A percentile compares a stretch with the other conserved stretches of the same genome.
Conservation (phyloP, 2,797 vertebrate genomes). For the Tenualosa thibaudeaui region DNA sequence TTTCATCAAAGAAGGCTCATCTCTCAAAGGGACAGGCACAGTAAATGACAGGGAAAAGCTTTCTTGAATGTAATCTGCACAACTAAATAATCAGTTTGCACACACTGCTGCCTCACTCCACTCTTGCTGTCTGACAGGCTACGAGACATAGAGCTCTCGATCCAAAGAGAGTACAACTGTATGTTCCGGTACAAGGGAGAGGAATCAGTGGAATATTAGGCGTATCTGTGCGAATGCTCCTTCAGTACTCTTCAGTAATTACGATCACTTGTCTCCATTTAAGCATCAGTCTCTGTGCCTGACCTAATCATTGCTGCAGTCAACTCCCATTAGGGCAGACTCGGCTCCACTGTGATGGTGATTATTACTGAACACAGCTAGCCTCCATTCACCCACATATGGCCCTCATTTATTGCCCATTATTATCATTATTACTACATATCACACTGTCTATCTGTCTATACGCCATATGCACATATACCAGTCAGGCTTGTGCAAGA, state of each 20-base stretch:
- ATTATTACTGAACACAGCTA: not conserved
- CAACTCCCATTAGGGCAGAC: conserved; percentile 4
- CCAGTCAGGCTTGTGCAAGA: not conserved
- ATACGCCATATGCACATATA: not conserved
- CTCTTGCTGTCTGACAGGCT: not conserved
- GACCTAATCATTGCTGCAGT: not conserved
- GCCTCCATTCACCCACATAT: not conserved
- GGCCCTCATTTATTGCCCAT: not conserved
- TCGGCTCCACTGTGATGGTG: not conserved
- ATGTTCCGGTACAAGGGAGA: not conserved
- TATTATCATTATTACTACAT: not conserved
- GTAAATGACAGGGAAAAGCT: not conserved
- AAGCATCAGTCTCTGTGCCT: conserved; percentile 11
- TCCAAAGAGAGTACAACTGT: not conserved
- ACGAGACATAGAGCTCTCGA: not conserved
- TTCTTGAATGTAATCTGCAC: not conserved
- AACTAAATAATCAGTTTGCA: not conserved
- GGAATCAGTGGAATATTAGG: conserved; percentile 4
- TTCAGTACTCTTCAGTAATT: conserved; percentile 25
- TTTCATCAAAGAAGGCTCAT: not conserved
- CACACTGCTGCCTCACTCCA: not conserved
- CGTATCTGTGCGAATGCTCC: not conserved
- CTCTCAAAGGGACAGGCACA: not conserved
- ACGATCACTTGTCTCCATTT: conserved; percentile 28
- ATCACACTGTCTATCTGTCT: not conserved